Evolutionary conservation across 1,140 invertebrate species (phyloP).

Genomic region (Hycleus phaleratus): DNA sequence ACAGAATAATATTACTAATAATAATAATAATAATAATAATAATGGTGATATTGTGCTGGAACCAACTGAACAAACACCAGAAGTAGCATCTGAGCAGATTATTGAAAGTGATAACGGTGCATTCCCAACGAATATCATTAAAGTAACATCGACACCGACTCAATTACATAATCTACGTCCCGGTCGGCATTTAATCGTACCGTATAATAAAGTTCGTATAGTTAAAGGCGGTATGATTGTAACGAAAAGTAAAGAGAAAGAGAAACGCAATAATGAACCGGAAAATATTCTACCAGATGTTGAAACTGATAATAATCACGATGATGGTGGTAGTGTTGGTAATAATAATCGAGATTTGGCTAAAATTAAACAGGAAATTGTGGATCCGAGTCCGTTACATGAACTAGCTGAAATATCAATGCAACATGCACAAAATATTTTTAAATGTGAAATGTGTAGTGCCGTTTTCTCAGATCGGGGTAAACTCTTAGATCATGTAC

Average conservation of each 20-base stretch:
- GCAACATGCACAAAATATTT: slow-evolving; percentile 41
- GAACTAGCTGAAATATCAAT: slow-evolving; percentile 42
- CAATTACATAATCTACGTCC: slow-evolving; percentile 30
- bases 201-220: slow-evolving; percentile 31
- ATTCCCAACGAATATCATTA: slow-evolving; percentile 19
- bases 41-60: slow-evolving; percentile 27
- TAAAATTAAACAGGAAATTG: slow-evolving; percentile 40
- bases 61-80: slow-evolving; percentile 23
- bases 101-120: slow-evolving; percentile 24
- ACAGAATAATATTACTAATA: neutral
- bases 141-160: slow-evolving; percentile 17
- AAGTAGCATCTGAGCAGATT: slow-evolving; percentile 27
- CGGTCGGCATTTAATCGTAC: slow-evolving; percentile 35
- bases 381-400: slow-evolving; percentile 47
- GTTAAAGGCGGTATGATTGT: slow-evolving; percentile 39
- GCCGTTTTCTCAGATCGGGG: slow-evolving; percentile 62
- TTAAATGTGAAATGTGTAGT: slow-evolving; percentile 73
- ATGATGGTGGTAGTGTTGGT: slow-evolving; percentile 8
- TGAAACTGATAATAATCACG: slow-evolving; percentile 8
- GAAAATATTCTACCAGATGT: slow-evolving; percentile 19
- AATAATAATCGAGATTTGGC: neutral
- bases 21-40: slow-evolving; percentile 15
- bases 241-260: slow-evolving; percentile 33
- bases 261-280: slow-evolving; percentile 19
- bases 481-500: slow-evolving; percentile 66